Conservation (phyloP, 2,113 vertebrate species). For the Kryptolebias marmoratus region DNA sequence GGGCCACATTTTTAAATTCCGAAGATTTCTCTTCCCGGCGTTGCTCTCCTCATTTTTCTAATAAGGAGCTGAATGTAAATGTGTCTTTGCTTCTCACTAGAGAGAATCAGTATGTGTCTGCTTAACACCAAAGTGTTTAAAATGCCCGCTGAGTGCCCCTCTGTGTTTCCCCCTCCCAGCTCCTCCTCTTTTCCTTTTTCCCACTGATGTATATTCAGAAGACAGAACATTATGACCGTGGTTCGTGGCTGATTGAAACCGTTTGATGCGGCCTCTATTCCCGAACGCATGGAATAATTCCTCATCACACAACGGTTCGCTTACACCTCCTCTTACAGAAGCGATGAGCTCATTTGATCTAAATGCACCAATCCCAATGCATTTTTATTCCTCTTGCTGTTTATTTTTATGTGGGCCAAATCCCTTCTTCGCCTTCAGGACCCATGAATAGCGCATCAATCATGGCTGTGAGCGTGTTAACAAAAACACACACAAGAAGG, state of each 20-base stretch:
- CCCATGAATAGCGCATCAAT: constrained; percentile 71
- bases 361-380: constrained; percentile 61
- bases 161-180: constrained; percentile 28
- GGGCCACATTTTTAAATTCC: no score
- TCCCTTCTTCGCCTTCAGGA: constrained; percentile 52
- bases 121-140: constrained; percentile 69
- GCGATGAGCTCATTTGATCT: constrained; percentile 66
- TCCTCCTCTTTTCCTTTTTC: constrained; percentile 28
- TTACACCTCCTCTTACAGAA: constrained; percentile 69
- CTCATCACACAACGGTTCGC: constrained; percentile 62
- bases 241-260: constrained; percentile 79
- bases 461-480: constrained; percentile 56
- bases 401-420: constrained; percentile 68
- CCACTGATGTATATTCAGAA: constrained; percentile 62
- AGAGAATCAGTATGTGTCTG: constrained; percentile 68
- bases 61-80: constrained; percentile 64
- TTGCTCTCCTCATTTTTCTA: constrained; percentile 54
- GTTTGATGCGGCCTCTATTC: constrained; percentile 71
- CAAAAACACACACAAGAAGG: constrained; percentile 44
- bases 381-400: constrained; percentile 42
- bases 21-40: constrained; percentile 31
- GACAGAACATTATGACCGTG: constrained; percentile 69
- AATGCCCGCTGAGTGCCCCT: constrained; percentile 68
- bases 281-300: constrained; percentile 63
- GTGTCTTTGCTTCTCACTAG: constrained; percentile 54